Percentiles rank a stretch among this genome's conserved stretches.
These are phyloP conservation scores for Idaea dimidiata DNA, from an alignment of 2,888 invertebrate species.

Conservation along the genomic window DNA sequence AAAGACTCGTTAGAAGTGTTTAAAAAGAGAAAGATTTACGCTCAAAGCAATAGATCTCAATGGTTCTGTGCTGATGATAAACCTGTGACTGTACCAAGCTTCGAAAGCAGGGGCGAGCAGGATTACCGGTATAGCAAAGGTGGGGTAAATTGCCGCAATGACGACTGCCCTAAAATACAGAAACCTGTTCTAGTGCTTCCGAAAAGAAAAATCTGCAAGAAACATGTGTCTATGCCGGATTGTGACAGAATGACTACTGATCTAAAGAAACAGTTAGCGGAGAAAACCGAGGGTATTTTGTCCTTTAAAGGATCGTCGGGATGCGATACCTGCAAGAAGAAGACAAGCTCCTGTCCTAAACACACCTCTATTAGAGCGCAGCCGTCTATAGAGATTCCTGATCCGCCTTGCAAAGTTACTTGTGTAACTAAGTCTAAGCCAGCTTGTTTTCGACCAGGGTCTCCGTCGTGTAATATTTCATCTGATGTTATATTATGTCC, in stretches of 20 bases:
- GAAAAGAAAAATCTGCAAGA: conserved; percentile 31
- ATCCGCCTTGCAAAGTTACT: conserved; percentile 31
- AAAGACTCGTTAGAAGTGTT: conserved; percentile 67
- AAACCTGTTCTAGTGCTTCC: conserved; percentile 18
- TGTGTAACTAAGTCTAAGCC: conserved; percentile 33
- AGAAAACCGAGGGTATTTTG: conserved; percentile 40
- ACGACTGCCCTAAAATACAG: conserved; percentile 24
- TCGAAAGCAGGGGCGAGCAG: conserved; percentile 34
- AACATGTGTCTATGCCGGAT: conserved; percentile 48
- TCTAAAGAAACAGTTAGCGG: conserved; percentile 23
- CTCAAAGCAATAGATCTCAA: conserved; percentile 43
- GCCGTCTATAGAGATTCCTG: conserved; percentile 32
- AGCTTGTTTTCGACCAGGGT: conserved; percentile 23
- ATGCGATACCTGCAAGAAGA: conserved; percentile 35
- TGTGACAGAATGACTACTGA: conserved; percentile 33
- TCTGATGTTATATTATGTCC: neutral
- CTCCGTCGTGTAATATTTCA: conserved; percentile 9
- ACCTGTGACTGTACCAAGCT: conserved; percentile 32
- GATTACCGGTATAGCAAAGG: conserved; percentile 10
- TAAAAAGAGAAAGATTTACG: conserved; percentile 53
- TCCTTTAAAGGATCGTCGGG: conserved; percentile 33
- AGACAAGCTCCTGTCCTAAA: conserved; percentile 27
- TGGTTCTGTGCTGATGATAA: conserved; percentile 37
- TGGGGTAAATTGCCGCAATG: conserved; percentile 4
- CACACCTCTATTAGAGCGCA: conserved; percentile 31